These are phyloP conservation scores for Meda fulgida DNA, from an alignment of 2,797 vertebrate genomes.

Conservation along the genomic window DNA sequence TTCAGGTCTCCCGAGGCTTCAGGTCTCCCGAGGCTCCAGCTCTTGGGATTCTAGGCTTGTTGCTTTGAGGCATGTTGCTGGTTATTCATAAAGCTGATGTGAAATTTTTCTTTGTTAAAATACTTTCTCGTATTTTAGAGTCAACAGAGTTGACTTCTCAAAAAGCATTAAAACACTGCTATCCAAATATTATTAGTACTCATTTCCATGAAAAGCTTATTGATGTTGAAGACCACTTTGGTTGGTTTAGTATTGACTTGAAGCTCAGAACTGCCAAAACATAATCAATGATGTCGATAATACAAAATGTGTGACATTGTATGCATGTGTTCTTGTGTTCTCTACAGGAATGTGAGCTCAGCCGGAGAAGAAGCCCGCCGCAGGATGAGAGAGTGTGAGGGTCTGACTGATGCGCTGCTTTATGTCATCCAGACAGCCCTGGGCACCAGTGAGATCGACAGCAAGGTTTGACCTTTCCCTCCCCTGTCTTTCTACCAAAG, in stretches of 20 bases:
- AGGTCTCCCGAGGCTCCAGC: conserved; percentile 3
- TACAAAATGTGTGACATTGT: conserved; percentile 8
- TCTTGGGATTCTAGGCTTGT: conserved; percentile 19
- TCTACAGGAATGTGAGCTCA: conserved; percentile 94
- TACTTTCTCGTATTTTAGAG: not conserved
- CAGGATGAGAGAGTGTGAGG: conserved; percentile 97
- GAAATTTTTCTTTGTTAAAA: conserved; percentile 40
- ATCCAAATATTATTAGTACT: not conserved
- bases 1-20: conserved; percentile 12
- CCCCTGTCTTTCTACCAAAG: conserved; percentile 8
- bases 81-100: conserved; percentile 1
- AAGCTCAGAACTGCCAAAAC: not conserved
- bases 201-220: conserved; percentile 4
- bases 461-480: conserved; percentile 87
- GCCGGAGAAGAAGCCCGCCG: conserved; percentile 96
- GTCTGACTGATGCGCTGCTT: conserved; percentile 94
- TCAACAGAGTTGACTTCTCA: not conserved
- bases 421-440: conserved; percentile 97
- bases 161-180: not conserved
- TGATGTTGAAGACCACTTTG: conserved; percentile 17
- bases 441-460: conserved; percentile 98
- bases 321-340: conserved; percentile 50
- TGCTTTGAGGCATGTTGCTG: conserved; percentile 15
- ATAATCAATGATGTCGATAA: conserved; percentile 7
- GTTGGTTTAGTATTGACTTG: conserved; percentile 17